Evolutionary conservation across 2,113 vertebrate species (phyloP).

Genomic region (Oryzias celebensis): DNA sequence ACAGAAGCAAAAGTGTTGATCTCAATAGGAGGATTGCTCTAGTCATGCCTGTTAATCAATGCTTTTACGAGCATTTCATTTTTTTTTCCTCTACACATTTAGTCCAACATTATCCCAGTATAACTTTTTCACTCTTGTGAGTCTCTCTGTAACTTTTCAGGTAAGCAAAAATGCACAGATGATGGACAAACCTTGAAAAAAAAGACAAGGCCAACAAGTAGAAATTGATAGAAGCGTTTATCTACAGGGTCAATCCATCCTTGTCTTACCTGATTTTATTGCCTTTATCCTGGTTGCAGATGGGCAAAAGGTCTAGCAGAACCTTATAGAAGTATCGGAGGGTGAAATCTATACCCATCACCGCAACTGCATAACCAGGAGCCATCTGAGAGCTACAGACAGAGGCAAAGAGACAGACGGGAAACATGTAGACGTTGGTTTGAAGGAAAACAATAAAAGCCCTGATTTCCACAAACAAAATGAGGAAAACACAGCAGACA

Average conservation of each 20-base stretch:
- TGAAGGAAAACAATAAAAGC: background rate
- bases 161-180: no score
- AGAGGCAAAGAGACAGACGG: conserved; percentile 3
- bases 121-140: no score
- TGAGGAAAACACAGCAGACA: background rate
- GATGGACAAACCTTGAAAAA: no score
- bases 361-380: conserved; percentile 89
- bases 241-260: no score
- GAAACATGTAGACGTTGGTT: background rate
- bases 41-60: no score
- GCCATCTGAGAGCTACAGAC: conserved; percentile 78
- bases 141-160: no score
- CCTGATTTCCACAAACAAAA: background rate
- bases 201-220: no score
- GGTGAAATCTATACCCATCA: conserved; percentile 98
- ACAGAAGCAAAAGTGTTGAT: conserved; percentile 3
- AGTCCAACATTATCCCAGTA: no score
- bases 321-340: conserved; percentile 98
- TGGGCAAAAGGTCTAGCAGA: conserved; percentile 91
- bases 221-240: no score
- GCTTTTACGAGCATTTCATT: no score
- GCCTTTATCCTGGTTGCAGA: conserved; percentile 96
- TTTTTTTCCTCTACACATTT: no score
- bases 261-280: conserved; percentile 90
- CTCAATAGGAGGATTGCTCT: no score